Conservation (phyloP, 2,888 invertebrate species). For the Xiphydria camelus region DNA sequence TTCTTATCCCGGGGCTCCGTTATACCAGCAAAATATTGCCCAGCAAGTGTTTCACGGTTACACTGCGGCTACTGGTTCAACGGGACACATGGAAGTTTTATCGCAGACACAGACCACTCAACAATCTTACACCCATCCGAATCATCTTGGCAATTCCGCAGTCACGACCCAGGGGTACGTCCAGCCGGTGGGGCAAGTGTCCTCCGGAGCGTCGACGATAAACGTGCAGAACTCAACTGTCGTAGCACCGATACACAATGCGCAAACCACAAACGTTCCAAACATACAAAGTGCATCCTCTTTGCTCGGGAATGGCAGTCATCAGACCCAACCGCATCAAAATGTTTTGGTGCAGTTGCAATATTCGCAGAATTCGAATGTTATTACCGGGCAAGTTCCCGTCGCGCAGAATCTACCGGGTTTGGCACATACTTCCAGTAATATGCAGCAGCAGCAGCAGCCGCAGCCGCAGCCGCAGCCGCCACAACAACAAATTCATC, state of each 20-base stretch:
- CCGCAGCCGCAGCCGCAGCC: slow-evolving; percentile 26
- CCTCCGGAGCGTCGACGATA: slow-evolving; percentile 33
- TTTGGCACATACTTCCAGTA: slow-evolving; percentile 20
- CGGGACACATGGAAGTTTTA: slow-evolving; percentile 45
- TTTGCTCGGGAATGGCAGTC: slow-evolving; percentile 32
- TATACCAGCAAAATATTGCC: slow-evolving; percentile 44
- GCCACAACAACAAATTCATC: slow-evolving; percentile 30
- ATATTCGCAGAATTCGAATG: slow-evolving; percentile 36
- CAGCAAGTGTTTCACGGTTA: slow-evolving; percentile 46
- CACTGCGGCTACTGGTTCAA: slow-evolving; percentile 30
- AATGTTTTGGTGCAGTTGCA: slow-evolving; percentile 44
- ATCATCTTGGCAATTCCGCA: slow-evolving; percentile 24
- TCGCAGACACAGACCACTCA: slow-evolving; percentile 30
- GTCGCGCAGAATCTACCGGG: slow-evolving; percentile 20
- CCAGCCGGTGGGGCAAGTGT: slow-evolving; percentile 34
- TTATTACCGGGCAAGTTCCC: slow-evolving; percentile 27
- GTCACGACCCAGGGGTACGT: slow-evolving; percentile 32
- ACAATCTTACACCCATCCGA: slow-evolving; percentile 29
- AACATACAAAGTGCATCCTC: slow-evolving; percentile 35
- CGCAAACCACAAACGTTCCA: slow-evolving; percentile 29
- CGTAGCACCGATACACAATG: slow-evolving; percentile 38
- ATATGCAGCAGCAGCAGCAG: slow-evolving; percentile 29
- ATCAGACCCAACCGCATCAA: slow-evolving; percentile 42
- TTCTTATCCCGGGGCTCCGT: slow-evolving; percentile 31
- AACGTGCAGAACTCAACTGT: slow-evolving; percentile 38